Conservation (phyloP, 1,140 invertebrate genomes). For the Meloidogyne floridensis region DNA sequence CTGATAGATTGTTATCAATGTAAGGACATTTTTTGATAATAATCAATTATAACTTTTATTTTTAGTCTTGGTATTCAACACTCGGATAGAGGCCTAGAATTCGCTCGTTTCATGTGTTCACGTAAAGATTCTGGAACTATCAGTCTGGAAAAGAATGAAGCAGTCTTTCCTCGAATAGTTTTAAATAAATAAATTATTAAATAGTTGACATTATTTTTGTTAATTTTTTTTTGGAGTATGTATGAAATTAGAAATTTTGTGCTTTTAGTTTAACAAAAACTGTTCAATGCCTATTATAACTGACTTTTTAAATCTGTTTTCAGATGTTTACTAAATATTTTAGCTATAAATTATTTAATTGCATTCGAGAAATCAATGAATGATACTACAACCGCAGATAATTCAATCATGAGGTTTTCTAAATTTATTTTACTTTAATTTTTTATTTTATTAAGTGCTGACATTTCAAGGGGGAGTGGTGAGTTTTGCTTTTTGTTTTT, state of each 20-base stretch:
- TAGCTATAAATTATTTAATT: not conserved
- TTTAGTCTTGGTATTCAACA: not conserved
- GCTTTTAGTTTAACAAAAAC: too few species aligned
- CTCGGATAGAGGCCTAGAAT: not conserved
- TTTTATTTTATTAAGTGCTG: not conserved
- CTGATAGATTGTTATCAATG: not conserved
- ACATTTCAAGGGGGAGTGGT: not conserved
- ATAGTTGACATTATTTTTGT: not conserved
- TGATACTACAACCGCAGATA: not conserved
- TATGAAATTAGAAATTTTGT: too few species aligned
- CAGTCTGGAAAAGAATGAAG: not conserved
- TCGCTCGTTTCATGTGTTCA: not conserved
- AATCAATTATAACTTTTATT: not conserved
- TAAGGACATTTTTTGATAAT: not conserved
- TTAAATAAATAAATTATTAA: not conserved
- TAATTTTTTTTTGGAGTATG: too few species aligned
- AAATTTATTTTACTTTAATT: not conserved
- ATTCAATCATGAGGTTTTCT: slow-evolving; percentile 1
- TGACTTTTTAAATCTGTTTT: too few species aligned
- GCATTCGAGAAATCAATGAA: not conserved
- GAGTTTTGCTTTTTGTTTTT: not conserved
- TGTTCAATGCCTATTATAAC: too few species aligned
- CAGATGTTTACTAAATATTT: too few species aligned
- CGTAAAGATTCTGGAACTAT: not conserved
- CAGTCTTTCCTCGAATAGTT: not conserved